Conservation (phyloP, 2,888 invertebrate genomes). For the Atherix ibis region DNA sequence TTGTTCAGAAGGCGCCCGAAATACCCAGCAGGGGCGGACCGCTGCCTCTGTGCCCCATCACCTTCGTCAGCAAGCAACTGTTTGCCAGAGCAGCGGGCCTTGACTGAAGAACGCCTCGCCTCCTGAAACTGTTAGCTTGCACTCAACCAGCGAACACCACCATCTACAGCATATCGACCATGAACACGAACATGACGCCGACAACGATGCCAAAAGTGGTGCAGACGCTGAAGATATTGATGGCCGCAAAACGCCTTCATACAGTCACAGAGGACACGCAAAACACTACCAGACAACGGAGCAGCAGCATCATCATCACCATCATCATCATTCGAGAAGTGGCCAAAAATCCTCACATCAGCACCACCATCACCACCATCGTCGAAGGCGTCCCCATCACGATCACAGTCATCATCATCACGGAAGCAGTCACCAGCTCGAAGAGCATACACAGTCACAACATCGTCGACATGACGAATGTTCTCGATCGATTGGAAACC, state of each 20-base stretch:
- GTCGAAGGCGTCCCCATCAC: constrained; percentile 15
- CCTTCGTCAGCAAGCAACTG: constrained; percentile 36
- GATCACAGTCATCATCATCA: constrained; percentile 12
- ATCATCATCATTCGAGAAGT: constrained; percentile 23
- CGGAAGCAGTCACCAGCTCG: constrained; percentile 8
- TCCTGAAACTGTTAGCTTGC: constrained; percentile 37
- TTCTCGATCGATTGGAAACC: constrained; percentile 26
- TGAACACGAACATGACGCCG: constrained; percentile 19
- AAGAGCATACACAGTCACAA: constrained; percentile 9
- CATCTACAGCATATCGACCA: too few species aligned
- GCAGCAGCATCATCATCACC: constrained; percentile 17
- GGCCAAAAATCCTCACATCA: constrained; percentile 9
- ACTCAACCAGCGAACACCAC: too few species aligned
- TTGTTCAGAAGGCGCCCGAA: constrained; percentile 58
- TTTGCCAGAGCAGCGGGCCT: constrained; percentile 36
- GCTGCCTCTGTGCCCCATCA: constrained; percentile 44
- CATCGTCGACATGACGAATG: constrained; percentile 15
- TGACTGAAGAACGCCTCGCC: constrained; percentile 52
- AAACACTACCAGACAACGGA: constrained; percentile 5
- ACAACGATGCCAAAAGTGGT: constrained; percentile 14
- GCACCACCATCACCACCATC: constrained; percentile 15
- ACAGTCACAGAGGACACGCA: background rate
- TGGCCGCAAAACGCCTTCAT: too few species aligned
- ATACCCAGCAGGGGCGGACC: constrained; percentile 46
- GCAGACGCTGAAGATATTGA: background rate